A percentile compares a stretch with the other conserved stretches of the same genome.
Conservation (phyloP, 2,113 vertebrate species). For the Paralichthys olivaceus region DNA sequence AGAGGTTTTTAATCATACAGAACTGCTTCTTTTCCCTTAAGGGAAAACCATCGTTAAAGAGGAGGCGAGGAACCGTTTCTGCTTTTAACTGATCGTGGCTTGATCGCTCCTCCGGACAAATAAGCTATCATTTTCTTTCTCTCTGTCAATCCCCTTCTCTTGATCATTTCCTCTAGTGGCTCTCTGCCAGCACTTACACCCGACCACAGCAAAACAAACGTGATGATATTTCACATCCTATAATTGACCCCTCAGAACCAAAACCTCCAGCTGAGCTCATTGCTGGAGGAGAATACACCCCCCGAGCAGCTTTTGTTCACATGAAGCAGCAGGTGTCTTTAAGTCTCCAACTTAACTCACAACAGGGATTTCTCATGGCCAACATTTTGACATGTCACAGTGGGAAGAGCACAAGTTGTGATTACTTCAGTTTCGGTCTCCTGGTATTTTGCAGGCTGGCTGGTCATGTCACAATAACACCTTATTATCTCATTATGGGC, state of each 20-base stretch:
- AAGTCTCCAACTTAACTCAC: background rate
- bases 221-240: background rate
- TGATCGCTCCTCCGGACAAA: background rate
- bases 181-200: background rate
- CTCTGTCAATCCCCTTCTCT: background rate
- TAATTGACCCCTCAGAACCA: background rate
- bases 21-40: background rate
- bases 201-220: background rate
- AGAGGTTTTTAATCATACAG: background rate
- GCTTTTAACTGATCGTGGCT: conserved; percentile 17
- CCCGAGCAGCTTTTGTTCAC: background rate
- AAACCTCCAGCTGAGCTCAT: background rate
- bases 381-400: background rate
- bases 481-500: no score
- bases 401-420: background rate
- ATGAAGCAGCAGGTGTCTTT: background rate
- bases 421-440: no score
- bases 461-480: no score
- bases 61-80: background rate
- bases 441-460: no score
- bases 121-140: background rate
- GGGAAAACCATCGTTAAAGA: background rate
- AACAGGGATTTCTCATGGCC: background rate
- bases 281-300: background rate
- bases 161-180: background rate